Evolutionary conservation across 35 echinoderm and acorn worm species (phyloP), one percentile per base, ranked within the genome.

Genomic region (Chiridota heheva): DNA sequence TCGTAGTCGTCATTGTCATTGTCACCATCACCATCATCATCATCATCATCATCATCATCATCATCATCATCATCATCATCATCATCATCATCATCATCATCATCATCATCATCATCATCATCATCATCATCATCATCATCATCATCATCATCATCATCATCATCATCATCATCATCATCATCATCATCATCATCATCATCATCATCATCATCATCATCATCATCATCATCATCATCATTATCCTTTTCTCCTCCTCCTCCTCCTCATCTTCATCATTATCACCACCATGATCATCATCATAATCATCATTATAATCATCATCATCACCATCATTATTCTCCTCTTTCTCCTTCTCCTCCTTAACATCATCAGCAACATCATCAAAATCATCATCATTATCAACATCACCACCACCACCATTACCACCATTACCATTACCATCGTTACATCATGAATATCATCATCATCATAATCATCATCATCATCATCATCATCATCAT

Each of bases 21-120:
- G 22, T 53, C 48, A 13, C 22, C 48, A 53, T 53, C 48, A 53
- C 48, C 48, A 53, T 53, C 48, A 22, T 53, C 48, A 53, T 53
- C 48, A 13, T 53, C 48, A 13, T 53, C 48, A 13, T 53, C 48
- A 13, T 53, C 48, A 53, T 53, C 48, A 53, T 53, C 48, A 53
- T 53, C 48, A 53, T 53, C 48, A 53, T 53, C 48, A 53, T 53
- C 48, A 53, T 53, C 48, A 53, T 53, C 48, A 53, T 53, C 48
- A 53, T 53, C 48, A 53, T 53, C 48, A 53, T 53, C 48, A 53
- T 53, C 48, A 53, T 53, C 48, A 53, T 53, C 48, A 53, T 53
- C 48, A 53, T 53, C 48, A 53, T 53, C 48, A 53, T 53, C 48
- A 53, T 53, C 48, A 53, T 53, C 48, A 53, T 53, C 48, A 53